phyloP scores from a whole-genome alignment of 2,113 vertebrate genomes.

The Mesocricetus auratus region DNA sequence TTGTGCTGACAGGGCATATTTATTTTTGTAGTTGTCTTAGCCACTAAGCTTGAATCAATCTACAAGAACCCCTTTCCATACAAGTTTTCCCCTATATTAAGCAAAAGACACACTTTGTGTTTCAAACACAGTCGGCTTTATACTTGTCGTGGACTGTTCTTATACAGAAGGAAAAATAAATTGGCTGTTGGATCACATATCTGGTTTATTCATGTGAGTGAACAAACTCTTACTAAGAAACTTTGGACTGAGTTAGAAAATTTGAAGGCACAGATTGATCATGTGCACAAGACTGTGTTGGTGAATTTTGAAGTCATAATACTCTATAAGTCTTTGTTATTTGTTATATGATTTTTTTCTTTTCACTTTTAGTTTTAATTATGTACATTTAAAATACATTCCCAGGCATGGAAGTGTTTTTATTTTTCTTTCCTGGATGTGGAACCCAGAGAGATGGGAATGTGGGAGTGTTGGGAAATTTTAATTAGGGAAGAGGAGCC shows the following conservation, averaged over 20 bases:
- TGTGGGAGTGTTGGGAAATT: constrained; percentile 5
- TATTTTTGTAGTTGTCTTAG: background rate
- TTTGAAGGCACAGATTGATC: background rate
- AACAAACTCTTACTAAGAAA: background rate
- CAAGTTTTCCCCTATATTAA: background rate
- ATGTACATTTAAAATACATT: constrained; percentile 47
- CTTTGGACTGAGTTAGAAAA: background rate
- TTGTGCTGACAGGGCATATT: background rate
- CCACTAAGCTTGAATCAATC: background rate
- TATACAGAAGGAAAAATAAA: background rate
- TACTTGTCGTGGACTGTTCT: background rate
- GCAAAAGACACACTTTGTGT: background rate
- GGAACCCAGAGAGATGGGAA: constrained; percentile 25
- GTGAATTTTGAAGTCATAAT: background rate
- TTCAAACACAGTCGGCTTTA: background rate
- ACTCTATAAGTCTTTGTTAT: background rate
- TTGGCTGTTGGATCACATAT: background rate
- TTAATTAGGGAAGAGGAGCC: constrained; percentile 49
- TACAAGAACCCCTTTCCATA: background rate
- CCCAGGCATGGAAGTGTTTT: background rate
- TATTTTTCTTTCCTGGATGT: background rate
- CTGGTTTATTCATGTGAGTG: constrained; percentile 4
- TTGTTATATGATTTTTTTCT: background rate
- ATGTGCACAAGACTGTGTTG: background rate
- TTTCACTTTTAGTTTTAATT: constrained; percentile 56